Percentiles rank a stretch among this genome's conserved stretches.
Conservation (phyloP, 2,888 invertebrate genomes). For the Aquatica leii region DNA sequence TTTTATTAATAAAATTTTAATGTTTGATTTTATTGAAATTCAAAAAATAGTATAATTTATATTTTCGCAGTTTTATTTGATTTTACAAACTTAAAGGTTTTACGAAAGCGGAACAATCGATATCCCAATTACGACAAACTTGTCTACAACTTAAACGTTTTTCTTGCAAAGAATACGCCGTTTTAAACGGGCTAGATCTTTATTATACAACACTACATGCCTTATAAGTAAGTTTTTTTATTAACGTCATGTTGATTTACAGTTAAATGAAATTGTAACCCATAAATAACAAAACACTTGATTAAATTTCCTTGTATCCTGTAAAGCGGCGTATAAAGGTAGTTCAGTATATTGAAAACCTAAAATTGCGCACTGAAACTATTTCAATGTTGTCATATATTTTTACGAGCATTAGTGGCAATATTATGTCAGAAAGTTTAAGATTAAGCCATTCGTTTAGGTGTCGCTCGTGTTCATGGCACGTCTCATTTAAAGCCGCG, state of each 20-base stretch:
- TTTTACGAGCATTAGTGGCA: conserved; percentile 25
- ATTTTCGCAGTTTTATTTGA: too few relatives aligned
- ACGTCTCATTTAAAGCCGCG: conserved; percentile 40
- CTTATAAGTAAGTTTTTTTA: not conserved
- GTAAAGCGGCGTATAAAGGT: conserved; percentile 4
- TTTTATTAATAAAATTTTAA: too few relatives aligned
- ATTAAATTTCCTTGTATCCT: conserved; percentile 19
- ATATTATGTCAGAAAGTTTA: conserved; percentile 30
- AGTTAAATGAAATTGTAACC: conserved; percentile 5
- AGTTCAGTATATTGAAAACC: conserved; percentile 5
- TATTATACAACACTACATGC: too few relatives aligned
- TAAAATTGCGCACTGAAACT: conserved; percentile 15
- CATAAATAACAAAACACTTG: conserved; percentile 17
- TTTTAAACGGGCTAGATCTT: too few relatives aligned
- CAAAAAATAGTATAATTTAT: too few relatives aligned
- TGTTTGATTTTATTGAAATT: too few relatives aligned
- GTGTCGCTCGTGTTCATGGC: conserved; percentile 31
- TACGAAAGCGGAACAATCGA: too few relatives aligned
- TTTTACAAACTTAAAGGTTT: too few relatives aligned
- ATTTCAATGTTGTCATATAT: conserved; percentile 25
- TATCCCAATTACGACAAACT: too few relatives aligned
- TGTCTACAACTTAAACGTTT: too few relatives aligned
- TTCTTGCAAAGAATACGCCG: too few relatives aligned
- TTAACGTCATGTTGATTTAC: conserved; percentile 8
- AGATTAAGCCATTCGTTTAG: conserved; percentile 40